These are phyloP conservation scores for Netelia virgata DNA, from an alignment of 2,888 invertebrate genomes.

Conservation along the genomic window DNA sequence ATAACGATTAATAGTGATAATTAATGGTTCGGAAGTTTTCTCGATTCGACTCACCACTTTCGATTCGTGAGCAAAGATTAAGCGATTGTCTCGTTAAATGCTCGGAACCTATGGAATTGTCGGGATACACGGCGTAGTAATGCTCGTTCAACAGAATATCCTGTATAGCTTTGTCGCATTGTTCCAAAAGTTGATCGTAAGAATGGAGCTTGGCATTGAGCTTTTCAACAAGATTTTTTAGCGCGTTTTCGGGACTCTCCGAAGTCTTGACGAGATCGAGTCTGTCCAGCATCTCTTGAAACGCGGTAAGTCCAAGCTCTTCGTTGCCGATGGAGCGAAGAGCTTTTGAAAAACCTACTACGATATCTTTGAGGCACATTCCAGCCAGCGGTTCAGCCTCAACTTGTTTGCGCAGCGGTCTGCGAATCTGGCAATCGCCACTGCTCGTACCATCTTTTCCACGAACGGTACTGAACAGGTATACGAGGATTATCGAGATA, in stretches of 20 bases:
- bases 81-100: conserved; percentile 55
- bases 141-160: conserved; percentile 75
- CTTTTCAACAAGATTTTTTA: conserved; percentile 77
- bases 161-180: conserved; percentile 77
- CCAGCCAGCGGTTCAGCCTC: conserved; percentile 81
- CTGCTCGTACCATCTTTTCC: conserved; percentile 23
- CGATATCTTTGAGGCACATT: conserved; percentile 81
- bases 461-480: not conserved
- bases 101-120: conserved; percentile 26
- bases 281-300: conserved; percentile 79
- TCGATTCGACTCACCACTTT: conserved; percentile 73
- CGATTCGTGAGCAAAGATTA: conserved; percentile 79
- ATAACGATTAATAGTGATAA: not conserved
- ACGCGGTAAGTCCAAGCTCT: conserved; percentile 80
- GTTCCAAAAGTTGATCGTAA: conserved; percentile 76
- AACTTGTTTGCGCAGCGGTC: conserved; percentile 80
- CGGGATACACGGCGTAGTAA: conserved; percentile 70
- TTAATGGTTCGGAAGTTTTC: not conserved
- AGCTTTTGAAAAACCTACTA: conserved; percentile 78
- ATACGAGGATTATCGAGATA: conserved; percentile 10
- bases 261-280: conserved; percentile 78
- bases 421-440: conserved; percentile 79
- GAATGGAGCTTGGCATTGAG: conserved; percentile 78
- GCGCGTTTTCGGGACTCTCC: conserved; percentile 72
- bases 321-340: conserved; percentile 76